These are phyloP conservation scores for Eristalinus aeneus DNA, from an alignment of 2,888 invertebrate species.

Conservation along the genomic window DNA sequence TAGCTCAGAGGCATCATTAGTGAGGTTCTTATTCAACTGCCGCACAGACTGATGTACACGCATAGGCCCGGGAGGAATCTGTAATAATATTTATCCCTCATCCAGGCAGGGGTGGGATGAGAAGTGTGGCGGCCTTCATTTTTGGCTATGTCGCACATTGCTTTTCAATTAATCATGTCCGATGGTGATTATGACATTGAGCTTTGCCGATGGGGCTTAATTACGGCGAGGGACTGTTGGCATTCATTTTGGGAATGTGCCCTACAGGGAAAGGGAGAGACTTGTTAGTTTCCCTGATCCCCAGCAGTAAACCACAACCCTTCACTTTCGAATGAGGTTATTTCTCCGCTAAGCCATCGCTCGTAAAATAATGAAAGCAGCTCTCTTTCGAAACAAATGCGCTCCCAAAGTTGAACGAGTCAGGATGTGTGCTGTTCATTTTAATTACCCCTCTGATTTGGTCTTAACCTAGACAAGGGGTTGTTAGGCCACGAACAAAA, in stretches of 20 bases:
- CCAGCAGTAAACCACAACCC: too few relatives aligned
- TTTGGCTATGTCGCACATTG: conserved; percentile 11
- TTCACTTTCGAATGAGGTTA: background rate
- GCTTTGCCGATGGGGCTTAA: background rate
- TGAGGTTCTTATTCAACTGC: background rate
- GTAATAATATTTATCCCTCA: conserved; percentile 21
- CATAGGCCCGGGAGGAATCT: background rate
- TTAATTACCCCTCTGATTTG: background rate
- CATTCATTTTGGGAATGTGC: background rate
- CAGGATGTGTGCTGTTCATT: background rate
- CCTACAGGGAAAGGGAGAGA: too few relatives aligned
- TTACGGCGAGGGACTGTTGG: background rate
- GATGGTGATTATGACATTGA: background rate
- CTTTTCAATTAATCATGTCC: conserved; percentile 31
- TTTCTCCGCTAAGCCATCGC: background rate
- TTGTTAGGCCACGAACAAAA: background rate
- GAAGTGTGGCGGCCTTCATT: background rate
- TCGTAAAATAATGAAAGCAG: background rate
- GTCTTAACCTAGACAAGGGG: background rate
- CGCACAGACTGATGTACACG: background rate
- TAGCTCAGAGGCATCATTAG: conserved; percentile 16
- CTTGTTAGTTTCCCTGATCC: too few relatives aligned
- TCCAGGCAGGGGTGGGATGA: background rate
- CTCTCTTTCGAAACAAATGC: background rate
- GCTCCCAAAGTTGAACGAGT: background rate